Evolutionary conservation across 1,140 invertebrate genomes (phyloP), one percentile per base, ranked within the genome.

Genomic region (Alviniconcha marisindica): DNA sequence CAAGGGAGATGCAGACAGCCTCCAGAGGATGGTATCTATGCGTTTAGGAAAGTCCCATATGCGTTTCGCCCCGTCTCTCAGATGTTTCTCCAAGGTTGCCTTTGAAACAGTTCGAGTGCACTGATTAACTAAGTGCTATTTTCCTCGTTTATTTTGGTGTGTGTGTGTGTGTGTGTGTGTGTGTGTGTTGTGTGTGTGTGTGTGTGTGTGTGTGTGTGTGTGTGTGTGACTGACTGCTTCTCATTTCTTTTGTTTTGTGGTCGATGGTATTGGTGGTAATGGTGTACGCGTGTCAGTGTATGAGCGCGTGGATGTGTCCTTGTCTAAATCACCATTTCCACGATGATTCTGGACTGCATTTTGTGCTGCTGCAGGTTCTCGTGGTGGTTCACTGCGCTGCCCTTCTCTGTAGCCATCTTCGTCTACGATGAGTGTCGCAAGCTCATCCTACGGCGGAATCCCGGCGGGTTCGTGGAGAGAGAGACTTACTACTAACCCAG

Each of bases 401-500:
- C 63, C 28, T 66, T 24, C 24, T 31, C 0, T 15, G 2, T 66
- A 18, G 12, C 5, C 7, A 48, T 48, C 44, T 48, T 48, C 18
- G 44, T 48, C 7, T 48, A 48, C 7, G 44, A 48, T 18, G 44
- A 48, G 95, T 96, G 96, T 91, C 96, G 98, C 94, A 96, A 98
- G 94, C 99, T 97, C 95, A 97, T 99, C 93, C 95, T 99, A 88
- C 96, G 98, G 93, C 96, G 97, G 69, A 91, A 91, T 94, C 98
- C 98, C 83, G 98, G 98, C 91, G 98, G 98, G 90, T 99, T 98
- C 97, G 95, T 99, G 90, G 98, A 99, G 94, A 96, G 97, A 94
- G 98, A 99, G 95, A 99, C 98, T 92, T 99, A 99, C 94, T 99
- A 99, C 95, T 99, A 98, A 18, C 5, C n/a, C n/a, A n/a, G n/a